A percentile compares a stretch with the other conserved stretches of the same genome.
Conservation (phyloP, 2,797 vertebrate genomes). For the Lepilemur septentrionalis region DNA sequence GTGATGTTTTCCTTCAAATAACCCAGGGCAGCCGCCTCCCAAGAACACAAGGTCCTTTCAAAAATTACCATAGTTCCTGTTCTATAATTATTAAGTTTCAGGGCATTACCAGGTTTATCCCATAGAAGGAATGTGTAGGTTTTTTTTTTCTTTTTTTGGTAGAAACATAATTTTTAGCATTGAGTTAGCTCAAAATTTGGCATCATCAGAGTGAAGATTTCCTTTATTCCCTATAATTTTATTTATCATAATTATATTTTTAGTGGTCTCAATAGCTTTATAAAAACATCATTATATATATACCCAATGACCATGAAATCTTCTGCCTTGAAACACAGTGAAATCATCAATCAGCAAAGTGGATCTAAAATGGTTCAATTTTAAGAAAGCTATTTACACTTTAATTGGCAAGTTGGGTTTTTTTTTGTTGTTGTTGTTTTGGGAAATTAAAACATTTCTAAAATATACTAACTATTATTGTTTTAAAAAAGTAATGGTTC, state of each 20-base stretch:
- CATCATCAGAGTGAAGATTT: neutral
- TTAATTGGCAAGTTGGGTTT: constrained; percentile 77
- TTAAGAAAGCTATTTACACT: constrained; percentile 79
- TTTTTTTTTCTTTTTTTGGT: neutral
- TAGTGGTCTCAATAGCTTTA: constrained; percentile 29
- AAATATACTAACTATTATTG: constrained; percentile 74
- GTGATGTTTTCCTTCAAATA: constrained; percentile 75
- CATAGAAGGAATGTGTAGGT: neutral
- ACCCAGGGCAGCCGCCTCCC: neutral
- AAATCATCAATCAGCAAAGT: constrained; percentile 70
- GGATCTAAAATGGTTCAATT: constrained; percentile 71
- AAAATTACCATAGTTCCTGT: neutral
- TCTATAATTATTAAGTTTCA: constrained; percentile 47
- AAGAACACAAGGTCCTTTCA: neutral
- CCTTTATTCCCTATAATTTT: constrained; percentile 49
- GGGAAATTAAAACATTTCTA: constrained; percentile 80
- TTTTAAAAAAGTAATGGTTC: constrained; percentile 76
- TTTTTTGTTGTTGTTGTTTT: constrained; percentile 23
- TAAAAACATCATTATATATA: constrained; percentile 46
- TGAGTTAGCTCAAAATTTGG: neutral
- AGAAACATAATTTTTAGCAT: constrained; percentile 25
- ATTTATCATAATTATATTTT: constrained; percentile 62
- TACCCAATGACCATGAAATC: constrained; percentile 44
- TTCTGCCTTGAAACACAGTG: neutral
- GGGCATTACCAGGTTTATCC: constrained; percentile 9